Conservation (phyloP, 1,140 invertebrate species). For the Monomorium pharaonis region DNA sequence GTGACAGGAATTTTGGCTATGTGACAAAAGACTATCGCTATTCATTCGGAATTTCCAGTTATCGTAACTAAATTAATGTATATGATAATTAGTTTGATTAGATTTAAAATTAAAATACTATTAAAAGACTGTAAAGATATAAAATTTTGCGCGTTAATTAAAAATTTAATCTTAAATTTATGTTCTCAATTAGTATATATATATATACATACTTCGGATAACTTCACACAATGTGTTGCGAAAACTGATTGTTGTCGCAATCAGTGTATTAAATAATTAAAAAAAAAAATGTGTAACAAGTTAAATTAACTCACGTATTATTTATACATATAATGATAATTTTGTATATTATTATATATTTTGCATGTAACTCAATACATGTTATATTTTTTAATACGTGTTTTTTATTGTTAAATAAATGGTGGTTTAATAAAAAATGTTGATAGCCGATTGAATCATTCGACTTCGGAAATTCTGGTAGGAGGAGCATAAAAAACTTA, state of each 20-base stretch:
- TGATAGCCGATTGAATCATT: not conserved
- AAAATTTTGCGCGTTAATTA: not conserved
- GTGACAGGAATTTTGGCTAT: slow-evolving; percentile 4
- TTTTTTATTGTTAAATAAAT: slow-evolving; percentile 1
- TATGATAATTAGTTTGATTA: not conserved
- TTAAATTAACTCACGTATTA: no score
- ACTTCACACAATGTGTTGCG: not conserved
- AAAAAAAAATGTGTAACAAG: not conserved
- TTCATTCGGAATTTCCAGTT: not conserved
- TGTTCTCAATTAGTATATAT: not conserved
- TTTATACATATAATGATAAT: slow-evolving; percentile 3
- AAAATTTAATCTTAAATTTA: not conserved
- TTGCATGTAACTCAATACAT: not conserved
- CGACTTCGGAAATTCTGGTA: slow-evolving; percentile 19
- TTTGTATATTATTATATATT: not conserved
- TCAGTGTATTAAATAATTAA: slow-evolving; percentile 8
- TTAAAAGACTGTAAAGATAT: not conserved
- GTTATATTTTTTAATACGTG: slow-evolving; percentile 2
- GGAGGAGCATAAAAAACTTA: not conserved
- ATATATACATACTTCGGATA: not conserved
- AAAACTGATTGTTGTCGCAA: not conserved
- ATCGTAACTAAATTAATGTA: not conserved
- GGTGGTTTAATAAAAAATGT: not conserved
- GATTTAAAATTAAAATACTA: not conserved
- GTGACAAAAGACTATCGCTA: not conserved